These are phyloP conservation scores for Dysidea cf. avara DNA, from an alignment of 37 sponge, comb jelly and placozoan genomes.

Conservation along the genomic window DNA sequence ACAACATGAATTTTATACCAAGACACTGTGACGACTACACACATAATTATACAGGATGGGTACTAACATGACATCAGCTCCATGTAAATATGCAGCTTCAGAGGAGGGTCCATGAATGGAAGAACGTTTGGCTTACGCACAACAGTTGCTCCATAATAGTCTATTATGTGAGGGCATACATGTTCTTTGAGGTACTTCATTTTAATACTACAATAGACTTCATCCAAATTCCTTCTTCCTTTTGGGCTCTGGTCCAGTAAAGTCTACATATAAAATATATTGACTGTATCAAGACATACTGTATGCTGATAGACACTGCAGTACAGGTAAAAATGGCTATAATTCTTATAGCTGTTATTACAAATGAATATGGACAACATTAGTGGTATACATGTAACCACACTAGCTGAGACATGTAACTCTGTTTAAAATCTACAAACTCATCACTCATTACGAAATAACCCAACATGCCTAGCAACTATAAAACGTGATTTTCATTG, in stretches of 20 bases:
- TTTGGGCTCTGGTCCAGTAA: conserved; percentile 27
- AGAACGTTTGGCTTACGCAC: conserved; percentile 8
- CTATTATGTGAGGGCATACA: conserved; percentile 41
- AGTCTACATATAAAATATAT: no score
- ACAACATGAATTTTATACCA: neutral
- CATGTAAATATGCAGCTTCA: conserved; percentile 47
- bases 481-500: no score
- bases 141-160: conserved; percentile 57
- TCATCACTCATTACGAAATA: no score
- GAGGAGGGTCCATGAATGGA: neutral
- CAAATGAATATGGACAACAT: no score
- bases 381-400: no score
- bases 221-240: conserved; percentile 36
- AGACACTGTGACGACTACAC: neutral
- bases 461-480: no score
- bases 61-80: conserved; percentile 66
- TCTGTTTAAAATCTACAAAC: no score
- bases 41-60: neutral
- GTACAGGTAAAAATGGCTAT: no score
- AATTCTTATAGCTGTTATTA: no score
- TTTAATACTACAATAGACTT: conserved; percentile 47
- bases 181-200: conserved; percentile 12
- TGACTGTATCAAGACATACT: no score
- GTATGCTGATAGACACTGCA: no score
- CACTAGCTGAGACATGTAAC: no score